Conservation (phyloP, 2,797 vertebrate genomes). For the Sus cebifrons region DNA sequence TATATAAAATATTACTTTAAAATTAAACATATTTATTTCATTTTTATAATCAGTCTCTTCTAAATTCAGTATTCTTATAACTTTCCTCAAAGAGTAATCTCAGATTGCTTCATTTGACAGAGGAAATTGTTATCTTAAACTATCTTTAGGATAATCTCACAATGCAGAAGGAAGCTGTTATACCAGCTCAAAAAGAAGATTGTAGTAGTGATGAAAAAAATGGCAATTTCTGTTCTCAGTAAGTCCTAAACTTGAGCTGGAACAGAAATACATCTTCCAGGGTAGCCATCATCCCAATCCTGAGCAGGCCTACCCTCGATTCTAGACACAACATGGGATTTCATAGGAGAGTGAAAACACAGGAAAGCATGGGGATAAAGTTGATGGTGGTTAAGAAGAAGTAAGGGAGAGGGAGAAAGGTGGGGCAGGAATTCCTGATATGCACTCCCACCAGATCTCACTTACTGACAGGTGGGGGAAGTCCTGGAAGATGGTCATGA, state of each 20-base stretch:
- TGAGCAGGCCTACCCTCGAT: background rate
- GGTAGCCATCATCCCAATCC: background rate
- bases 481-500: background rate
- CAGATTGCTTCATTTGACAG: background rate
- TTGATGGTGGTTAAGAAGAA: background rate
- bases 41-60: conserved; percentile 37
- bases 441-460: background rate
- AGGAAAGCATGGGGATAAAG: background rate
- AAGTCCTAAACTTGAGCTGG: background rate
- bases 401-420: background rate
- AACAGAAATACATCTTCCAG: background rate
- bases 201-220: background rate
- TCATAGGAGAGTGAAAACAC: background rate
- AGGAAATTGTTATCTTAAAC: conserved; percentile 34
- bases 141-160: background rate
- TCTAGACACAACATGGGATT: background rate
- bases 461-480: background rate
- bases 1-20: background rate
- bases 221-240: background rate
- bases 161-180: background rate
- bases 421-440: background rate
- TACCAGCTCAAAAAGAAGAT: background rate
- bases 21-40: background rate
- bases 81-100: conserved; percentile 25
- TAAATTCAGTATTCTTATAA: conserved; percentile 55